Percentiles rank a stretch among this genome's conserved stretches.
phyloP scores from a whole-genome alignment of 2,888 invertebrate species.

The Prosapia bicincta region DNA sequence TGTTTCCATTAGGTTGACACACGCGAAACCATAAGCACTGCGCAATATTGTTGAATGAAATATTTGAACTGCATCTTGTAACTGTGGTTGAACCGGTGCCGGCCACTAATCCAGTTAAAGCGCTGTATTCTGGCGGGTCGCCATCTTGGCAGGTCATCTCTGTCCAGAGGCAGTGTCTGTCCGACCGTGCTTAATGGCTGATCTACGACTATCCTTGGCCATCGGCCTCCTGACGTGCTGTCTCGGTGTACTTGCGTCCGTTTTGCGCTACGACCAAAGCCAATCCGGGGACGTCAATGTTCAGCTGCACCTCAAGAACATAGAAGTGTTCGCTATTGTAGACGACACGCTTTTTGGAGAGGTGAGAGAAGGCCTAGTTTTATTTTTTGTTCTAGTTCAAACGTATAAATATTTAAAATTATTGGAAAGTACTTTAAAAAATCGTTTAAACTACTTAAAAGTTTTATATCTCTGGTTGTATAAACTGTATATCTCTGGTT shows the following conservation, averaged over 20 bases:
- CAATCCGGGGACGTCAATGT: conserved; percentile 78
- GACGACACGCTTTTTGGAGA: conserved; percentile 57
- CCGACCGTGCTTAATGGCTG: neutral
- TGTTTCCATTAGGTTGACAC: too few species aligned
- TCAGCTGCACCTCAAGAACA: conserved; percentile 73
- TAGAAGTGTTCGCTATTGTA: conserved; percentile 67
- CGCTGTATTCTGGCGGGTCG: too few species aligned
- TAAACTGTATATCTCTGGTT: too few species aligned
- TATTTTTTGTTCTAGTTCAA: conserved; percentile 32
- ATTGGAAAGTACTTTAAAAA: too few species aligned
- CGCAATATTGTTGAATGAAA: too few species aligned
- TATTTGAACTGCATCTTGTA: too few species aligned
- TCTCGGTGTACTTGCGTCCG: neutral
- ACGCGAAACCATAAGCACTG: too few species aligned
- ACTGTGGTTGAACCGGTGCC: too few species aligned
- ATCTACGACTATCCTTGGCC: neutral
- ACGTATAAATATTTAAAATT: too few species aligned
- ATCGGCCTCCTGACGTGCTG: neutral
- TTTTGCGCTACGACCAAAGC: conserved; percentile 59
- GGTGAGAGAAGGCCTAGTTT: conserved; percentile 46
- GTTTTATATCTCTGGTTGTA: too few species aligned
- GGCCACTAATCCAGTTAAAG: too few species aligned
- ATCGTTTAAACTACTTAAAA: too few species aligned
- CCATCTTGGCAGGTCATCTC: neutral
- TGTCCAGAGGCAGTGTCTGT: neutral